A percentile compares a stretch with the other conserved stretches of the same genome.
phyloP scores from a whole-genome alignment of 2,888 invertebrate species.

The Drosophila sordidula region DNA sequence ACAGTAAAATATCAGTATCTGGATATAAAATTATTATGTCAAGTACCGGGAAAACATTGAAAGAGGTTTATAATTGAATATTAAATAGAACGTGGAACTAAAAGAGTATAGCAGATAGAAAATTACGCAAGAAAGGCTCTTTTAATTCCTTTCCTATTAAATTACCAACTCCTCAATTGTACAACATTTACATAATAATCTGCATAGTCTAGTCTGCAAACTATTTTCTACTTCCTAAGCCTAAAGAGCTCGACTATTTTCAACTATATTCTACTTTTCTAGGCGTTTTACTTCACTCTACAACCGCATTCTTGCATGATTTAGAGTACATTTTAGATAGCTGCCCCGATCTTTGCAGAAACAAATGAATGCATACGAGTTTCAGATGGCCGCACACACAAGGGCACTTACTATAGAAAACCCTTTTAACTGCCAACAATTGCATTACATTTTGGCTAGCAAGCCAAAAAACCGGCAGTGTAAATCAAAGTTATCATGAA shows the following conservation, averaged over 20 bases:
- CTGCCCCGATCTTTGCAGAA: background rate
- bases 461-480: slow-evolving; percentile 29
- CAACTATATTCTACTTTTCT: background rate
- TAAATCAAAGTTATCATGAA: slow-evolving; percentile 64
- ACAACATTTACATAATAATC: too few relatives aligned
- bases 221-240: background rate
- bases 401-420: background rate
- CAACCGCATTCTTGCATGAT: background rate
- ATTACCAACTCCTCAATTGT: too few relatives aligned
- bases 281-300: background rate
- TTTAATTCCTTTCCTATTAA: too few relatives aligned
- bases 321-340: slow-evolving; percentile 6
- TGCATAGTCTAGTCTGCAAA: background rate
- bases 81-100: too few relatives aligned
- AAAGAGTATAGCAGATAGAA: too few relatives aligned
- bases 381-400: background rate
- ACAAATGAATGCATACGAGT: slow-evolving; percentile 7
- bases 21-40: too few relatives aligned
- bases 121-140: too few relatives aligned
- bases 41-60: too few relatives aligned
- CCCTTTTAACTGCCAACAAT: slow-evolving; percentile 25
- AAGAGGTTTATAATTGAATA: too few relatives aligned
- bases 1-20: too few relatives aligned
- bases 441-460: slow-evolving; percentile 35
- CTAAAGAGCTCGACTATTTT: too few relatives aligned